phyloP scores from a whole-genome alignment of 2,113 vertebrate species.

The Cephalopterus ornatus region DNA sequence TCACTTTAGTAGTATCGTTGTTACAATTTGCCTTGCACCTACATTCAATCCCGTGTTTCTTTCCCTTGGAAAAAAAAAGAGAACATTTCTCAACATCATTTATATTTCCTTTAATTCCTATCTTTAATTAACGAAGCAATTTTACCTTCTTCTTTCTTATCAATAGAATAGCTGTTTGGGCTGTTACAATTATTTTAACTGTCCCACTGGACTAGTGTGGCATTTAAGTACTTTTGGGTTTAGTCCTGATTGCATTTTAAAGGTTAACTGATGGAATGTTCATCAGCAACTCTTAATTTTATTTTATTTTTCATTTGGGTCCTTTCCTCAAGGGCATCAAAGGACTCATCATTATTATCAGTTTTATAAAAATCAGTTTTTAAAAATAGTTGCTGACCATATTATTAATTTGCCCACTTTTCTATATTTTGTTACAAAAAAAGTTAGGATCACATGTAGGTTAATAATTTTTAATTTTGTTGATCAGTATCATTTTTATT shows the following conservation, averaged over 20 bases:
- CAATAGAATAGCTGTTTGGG: neutral
- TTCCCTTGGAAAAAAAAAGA: neutral
- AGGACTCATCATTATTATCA: neutral
- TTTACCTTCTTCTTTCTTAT: neutral
- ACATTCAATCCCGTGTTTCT: neutral
- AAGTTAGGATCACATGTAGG: neutral
- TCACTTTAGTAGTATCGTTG: neutral
- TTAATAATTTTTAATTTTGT: neutral
- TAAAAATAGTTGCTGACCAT: neutral
- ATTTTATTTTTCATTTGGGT: fast-evolving
- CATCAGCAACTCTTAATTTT: neutral
- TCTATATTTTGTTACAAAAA: neutral
- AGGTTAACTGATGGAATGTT: neutral
- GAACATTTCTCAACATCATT: neutral
- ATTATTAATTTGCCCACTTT: neutral
- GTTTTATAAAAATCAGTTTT: neutral
- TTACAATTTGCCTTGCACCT: neutral
- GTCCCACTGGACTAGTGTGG: neutral
- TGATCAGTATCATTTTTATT: neutral
- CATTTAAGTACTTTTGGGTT: neutral
- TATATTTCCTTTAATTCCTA: neutral
- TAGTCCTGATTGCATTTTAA: neutral
- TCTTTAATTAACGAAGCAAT: neutral
- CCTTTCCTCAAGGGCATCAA: neutral
- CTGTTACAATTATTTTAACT: neutral